A percentile compares a stretch with the other conserved stretches of the same genome.
phyloP scores from a whole-genome alignment of 2,797 vertebrate species.

The Enteromius viviparus region DNA sequence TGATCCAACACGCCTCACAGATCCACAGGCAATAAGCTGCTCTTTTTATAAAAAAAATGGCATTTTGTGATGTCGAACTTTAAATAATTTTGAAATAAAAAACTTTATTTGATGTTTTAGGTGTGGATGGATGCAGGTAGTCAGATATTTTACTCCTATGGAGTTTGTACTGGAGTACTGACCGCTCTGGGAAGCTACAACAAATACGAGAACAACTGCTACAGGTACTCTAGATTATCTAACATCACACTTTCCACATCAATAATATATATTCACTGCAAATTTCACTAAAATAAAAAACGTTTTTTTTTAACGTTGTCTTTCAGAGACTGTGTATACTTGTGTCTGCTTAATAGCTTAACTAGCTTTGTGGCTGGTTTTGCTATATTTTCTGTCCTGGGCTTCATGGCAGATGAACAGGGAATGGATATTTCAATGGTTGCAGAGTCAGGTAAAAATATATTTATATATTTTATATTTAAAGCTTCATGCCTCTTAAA shows the following conservation, averaged over 20 bases:
- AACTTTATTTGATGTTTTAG: constrained; percentile 58
- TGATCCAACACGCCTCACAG: constrained; percentile 87
- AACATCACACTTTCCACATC: neutral
- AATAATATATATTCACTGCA: neutral
- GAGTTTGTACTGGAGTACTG: constrained; percentile 78
- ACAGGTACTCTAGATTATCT: constrained; percentile 68
- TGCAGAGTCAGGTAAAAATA: constrained; percentile 87
- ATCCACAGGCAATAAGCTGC: constrained; percentile 75
- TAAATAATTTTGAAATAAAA: neutral
- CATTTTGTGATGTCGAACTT: neutral
- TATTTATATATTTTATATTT: too few relatives aligned
- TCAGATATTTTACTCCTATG: constrained; percentile 82
- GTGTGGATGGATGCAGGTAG: constrained; percentile 86
- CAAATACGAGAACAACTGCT: constrained; percentile 82
- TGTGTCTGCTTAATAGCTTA: constrained; percentile 90
- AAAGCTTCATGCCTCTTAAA: neutral
- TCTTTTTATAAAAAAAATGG: neutral
- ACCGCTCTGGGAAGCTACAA: constrained; percentile 82
- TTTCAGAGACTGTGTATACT: constrained; percentile 86
- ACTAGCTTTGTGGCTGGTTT: constrained; percentile 95
- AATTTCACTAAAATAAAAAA: neutral
- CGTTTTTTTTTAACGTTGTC: constrained; percentile 7
- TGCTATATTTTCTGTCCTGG: constrained; percentile 93
- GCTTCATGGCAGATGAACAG: constrained; percentile 93
- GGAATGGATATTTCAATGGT: constrained; percentile 88